Evolutionary conservation across 2,797 vertebrate genomes (phyloP).

Genomic region (Cirrhinus mrigala): DNA sequence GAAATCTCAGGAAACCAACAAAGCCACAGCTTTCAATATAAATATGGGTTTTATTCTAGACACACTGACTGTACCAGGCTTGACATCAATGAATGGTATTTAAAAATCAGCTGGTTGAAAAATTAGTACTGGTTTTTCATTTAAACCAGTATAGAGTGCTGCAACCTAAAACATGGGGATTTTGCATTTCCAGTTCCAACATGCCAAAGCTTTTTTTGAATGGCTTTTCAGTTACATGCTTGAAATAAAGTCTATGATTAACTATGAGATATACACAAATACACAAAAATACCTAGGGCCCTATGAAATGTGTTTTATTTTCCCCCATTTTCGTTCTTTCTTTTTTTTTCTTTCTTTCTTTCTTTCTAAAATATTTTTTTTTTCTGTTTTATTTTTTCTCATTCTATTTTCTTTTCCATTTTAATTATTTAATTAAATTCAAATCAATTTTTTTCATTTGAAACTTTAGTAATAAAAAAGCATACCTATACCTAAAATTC

Average conservation of each 20-base stretch:
- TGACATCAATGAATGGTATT: not conserved
- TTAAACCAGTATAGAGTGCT: not conserved
- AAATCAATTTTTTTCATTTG: too few relatives aligned
- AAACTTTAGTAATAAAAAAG: too few relatives aligned
- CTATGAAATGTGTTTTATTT: not conserved
- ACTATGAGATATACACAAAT: not conserved
- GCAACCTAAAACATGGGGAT: not conserved
- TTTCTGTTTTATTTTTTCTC: too few relatives aligned
- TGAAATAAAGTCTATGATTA: not conserved
- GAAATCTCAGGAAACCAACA: not conserved
- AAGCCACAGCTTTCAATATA: not conserved
- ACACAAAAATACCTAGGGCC: not conserved
- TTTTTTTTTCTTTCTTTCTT: too few relatives aligned
- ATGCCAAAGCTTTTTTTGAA: not conserved
- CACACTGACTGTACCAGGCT: not conserved
- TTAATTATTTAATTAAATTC: too few relatives aligned
- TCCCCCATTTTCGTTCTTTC: too few relatives aligned
- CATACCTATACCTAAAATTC: too few relatives aligned
- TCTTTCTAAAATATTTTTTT: too few relatives aligned
- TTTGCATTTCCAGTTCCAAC: not conserved
- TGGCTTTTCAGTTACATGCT: not conserved
- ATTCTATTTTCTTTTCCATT: too few relatives aligned
- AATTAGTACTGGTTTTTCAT: not conserved
- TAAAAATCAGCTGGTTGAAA: not conserved
- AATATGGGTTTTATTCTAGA: not conserved